Conservation (phyloP, 1,140 invertebrate genomes). For the Conus ventricosus region DNA sequence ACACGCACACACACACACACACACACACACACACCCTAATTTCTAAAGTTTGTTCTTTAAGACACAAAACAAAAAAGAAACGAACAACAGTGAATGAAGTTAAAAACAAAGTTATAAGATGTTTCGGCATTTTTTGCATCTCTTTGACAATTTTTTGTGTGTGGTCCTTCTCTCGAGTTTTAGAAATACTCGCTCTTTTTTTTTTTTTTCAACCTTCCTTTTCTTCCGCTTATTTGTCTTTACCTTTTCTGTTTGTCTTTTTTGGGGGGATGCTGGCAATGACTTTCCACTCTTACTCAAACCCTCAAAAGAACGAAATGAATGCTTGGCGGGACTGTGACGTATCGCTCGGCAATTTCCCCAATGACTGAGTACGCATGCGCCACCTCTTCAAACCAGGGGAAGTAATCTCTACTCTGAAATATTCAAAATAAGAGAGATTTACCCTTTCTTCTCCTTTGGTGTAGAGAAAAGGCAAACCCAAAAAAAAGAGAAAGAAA, state of each 20-base stretch:
- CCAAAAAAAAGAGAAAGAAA: background rate
- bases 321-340: background rate
- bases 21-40: background rate
- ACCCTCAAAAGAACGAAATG: background rate
- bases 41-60: background rate
- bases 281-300: background rate
- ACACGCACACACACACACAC: too few relatives aligned
- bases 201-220: background rate
- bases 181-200: background rate
- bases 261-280: background rate
- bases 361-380: conserved; percentile 15
- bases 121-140: background rate
- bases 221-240: background rate
- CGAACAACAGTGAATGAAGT: background rate
- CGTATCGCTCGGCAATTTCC: background rate
- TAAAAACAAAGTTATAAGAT: conserved; percentile 1
- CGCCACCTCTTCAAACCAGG: background rate
- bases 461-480: background rate
- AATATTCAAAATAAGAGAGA: conserved; percentile 32
- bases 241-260: background rate
- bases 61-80: background rate
- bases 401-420: conserved; percentile 15
- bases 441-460: background rate
- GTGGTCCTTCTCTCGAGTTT: background rate
- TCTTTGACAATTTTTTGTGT: too few relatives aligned